Base-by-base conservation (phyloP, 2,888 invertebrate species). In the Epinotia ramella region DNA sequence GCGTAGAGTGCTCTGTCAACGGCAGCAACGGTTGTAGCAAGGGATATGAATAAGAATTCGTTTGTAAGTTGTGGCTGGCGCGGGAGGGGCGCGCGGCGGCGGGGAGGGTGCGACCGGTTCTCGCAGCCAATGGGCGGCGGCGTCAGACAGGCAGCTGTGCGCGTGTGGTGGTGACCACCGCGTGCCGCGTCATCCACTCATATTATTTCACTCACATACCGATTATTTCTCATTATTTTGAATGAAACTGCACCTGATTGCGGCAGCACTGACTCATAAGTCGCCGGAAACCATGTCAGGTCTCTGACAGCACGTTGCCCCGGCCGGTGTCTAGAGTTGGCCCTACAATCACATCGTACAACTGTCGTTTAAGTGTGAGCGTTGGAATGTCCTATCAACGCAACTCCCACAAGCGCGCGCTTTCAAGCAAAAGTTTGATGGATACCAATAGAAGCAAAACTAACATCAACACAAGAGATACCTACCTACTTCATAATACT, bases 1-100 rank as follows among this genome's bases (percentile, higher is more conserved):
- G 87, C 85, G 84, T 86, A 84, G 83, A 84, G 90, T 88, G 88
- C 89, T 84, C 88, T 86, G 86, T 85, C 85, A 88, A 88, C 93
- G 91, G 88, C 92, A 88, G 87, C 93, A 92, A 93, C 94, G 93
- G 90, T 91, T 91, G 90, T 89, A 88, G 87, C 90, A 87, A 90
- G 86, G 87, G 87, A 88, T 89, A 92, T 93, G 94, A 94, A 93
- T 93, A 94, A 93, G 93, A 93, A 93, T 94, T 87, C 87, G 87
- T 88, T 88, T 92, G 90, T 89, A 91, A 91, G 92, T 93, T 91
- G 91, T 89, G 86, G 88, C 88, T 85, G 87, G 85, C 85, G 84
- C 77, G 84, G 84, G 82, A 79, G 82, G 84, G 86, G 80, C 78
- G 80, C 83, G 79, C 79, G 81, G 78, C 82, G 82, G 87, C 87